These are phyloP conservation scores for Bolinopsis microptera DNA, from an alignment of 37 sponge, comb jelly and placozoan genomes.

Conservation along the genomic window DNA sequence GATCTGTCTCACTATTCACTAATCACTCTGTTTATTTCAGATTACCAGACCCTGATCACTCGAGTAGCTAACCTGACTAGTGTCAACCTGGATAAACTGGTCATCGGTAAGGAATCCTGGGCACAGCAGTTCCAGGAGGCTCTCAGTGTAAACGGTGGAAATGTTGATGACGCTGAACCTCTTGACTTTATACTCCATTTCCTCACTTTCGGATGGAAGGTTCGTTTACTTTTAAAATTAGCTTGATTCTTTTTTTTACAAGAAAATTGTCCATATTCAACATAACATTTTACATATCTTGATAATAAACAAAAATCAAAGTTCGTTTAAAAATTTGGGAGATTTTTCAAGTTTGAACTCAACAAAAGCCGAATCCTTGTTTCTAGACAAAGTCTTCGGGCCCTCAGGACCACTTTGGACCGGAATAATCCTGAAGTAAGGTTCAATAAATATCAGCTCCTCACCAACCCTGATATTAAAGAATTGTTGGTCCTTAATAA, in stretches of 20 bases:
- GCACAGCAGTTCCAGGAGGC: constrained; percentile 59
- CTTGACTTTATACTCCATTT: constrained; percentile 65
- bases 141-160: constrained; percentile 64
- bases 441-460: not conserved
- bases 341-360: not conserved
- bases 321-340: not conserved
- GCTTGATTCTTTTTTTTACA: too few relatives aligned
- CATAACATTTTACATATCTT: too few relatives aligned
- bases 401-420: not conserved
- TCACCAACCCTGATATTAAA: not conserved
- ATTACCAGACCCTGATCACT: constrained; percentile 55
- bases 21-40: constrained; percentile 13
- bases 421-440: not conserved
- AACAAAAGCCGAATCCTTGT: constrained; percentile 3
- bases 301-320: not conserved
- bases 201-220: constrained; percentile 68
- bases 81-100: constrained; percentile 54
- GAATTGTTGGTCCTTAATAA: not conserved
- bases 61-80: constrained; percentile 64
- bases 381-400: not conserved
- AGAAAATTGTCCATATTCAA: too few relatives aligned
- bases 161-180: constrained; percentile 45
- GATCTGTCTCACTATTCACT: too few relatives aligned
- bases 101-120: constrained; percentile 54
- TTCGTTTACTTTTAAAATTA: too few relatives aligned